Evolutionary conservation across 1,140 invertebrate species (phyloP).

Genomic region (Fopius arisanus): DNA sequence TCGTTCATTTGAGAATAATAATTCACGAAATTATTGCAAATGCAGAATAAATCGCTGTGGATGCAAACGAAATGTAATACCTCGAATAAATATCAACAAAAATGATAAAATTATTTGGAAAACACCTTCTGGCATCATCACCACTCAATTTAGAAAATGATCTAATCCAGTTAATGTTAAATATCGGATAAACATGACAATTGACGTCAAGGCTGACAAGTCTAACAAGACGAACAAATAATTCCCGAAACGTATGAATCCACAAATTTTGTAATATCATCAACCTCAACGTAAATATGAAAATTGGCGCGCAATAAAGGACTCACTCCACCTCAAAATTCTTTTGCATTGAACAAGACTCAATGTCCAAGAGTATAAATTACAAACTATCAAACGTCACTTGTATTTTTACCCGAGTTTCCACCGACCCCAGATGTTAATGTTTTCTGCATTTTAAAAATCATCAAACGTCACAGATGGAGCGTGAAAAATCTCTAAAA

Average conservation of each 20-base stretch:
- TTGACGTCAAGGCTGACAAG: background rate
- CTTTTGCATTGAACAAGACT: background rate
- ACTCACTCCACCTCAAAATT: background rate
- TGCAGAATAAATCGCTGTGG: no score
- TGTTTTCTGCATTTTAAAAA: background rate
- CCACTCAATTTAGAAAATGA: background rate
- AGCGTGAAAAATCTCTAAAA: background rate
- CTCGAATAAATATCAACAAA: background rate
- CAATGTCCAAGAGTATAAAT: background rate
- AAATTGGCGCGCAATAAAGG: slow-evolving; percentile 8
- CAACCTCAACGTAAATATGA: background rate
- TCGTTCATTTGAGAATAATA: background rate
- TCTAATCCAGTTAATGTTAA: background rate
- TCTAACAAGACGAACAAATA: background rate
- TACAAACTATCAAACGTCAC: background rate
- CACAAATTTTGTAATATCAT: background rate
- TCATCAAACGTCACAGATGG: background rate
- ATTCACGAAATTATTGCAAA: no score
- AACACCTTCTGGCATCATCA: background rate
- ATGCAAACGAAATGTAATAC: no score
- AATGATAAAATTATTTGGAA: background rate
- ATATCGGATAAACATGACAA: background rate
- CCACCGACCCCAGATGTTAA: background rate
- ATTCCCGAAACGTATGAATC: background rate
- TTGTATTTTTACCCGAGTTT: background rate